Evolutionary conservation across 2,797 vertebrate genomes (phyloP), one percentile per base, ranked within the genome.

Genomic region (Hoplostethus mediterraneus): DNA sequence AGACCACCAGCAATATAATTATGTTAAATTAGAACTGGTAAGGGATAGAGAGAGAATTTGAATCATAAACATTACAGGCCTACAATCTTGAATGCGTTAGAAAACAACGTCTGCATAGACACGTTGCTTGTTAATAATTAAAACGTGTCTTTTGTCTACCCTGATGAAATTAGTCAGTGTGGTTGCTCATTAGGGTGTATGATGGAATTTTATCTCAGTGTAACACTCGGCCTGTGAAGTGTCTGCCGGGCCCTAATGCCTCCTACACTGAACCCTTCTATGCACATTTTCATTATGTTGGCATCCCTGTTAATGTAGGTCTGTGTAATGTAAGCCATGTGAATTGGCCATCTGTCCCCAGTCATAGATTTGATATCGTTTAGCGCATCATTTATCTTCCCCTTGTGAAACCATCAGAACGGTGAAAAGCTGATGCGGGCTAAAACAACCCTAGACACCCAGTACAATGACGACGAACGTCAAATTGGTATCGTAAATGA

Each of bases 251-350:
- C 47, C 59, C 61, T 68, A 31, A 6, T 14, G 54, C 54, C 54
- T 8, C 30, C 30, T 47, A 6, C 9, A 2, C 16, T 21, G 8
- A 7, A 17, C 1, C 7, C 48, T 17, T n/a, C 48, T 10, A 10
- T 42, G 40, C 40, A 42, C 40, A 42, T 42, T 12, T 10, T 42
- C n/a, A 21, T n/a, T 17, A 17, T 17, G n/a, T 7, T 69, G 40
- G 40, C 14, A 77, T 71, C 44, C 48, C 51, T 51, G 55, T 71
- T 13, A 47, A 4, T 80, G 33, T 47, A 3, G 7, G 48, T 65
- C 51, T 53, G 36, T 73, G 57, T 57, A 60, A 73, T 67, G 47
- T 49, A 10, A 59, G 31, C 65, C 45, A 12, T 36, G 3, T n/a
- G 28, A 7, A 54, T 3, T 9, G 3, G 28, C 28, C 28, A 28